Evolutionary conservation across 2,113 vertebrate species (phyloP).

Genomic region (Proteles cristata): DNA sequence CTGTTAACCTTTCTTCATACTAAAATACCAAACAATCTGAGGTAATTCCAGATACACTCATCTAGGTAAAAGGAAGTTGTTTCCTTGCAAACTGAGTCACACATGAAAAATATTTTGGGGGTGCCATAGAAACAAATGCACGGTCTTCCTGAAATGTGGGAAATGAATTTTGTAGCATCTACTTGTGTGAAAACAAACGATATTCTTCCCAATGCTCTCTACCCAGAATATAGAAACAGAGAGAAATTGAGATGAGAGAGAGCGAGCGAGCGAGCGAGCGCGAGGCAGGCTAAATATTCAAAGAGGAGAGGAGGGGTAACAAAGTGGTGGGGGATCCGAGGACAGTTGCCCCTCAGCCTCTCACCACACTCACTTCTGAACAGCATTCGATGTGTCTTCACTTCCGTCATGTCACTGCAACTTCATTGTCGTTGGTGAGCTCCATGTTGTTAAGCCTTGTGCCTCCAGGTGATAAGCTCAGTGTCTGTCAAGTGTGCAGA

Average conservation of each 20-base stretch:
- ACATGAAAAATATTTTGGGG: conserved; percentile 76
- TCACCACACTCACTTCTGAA: not conserved
- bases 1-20: not conserved
- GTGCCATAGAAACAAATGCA: conserved; percentile 71
- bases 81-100: conserved; percentile 68
- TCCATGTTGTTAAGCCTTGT: not conserved
- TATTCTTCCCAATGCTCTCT: not conserved
- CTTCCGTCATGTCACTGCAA: not conserved
- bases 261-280: not conserved
- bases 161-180: not conserved
- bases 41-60: conserved; percentile 54
- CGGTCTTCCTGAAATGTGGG: conserved; percentile 45
- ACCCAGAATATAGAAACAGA: not conserved
- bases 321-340: not conserved
- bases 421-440: not conserved
- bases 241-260: not conserved
- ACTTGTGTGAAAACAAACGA: not conserved
- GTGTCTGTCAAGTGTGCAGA: not conserved
- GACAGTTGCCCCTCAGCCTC: not conserved
- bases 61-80: conserved; percentile 67
- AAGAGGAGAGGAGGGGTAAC: not conserved
- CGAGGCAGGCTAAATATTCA: not conserved
- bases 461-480: not conserved
- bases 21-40: conserved; percentile 46
- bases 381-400: not conserved